Evolutionary conservation across 2,888 invertebrate species (phyloP), one percentile per base, ranked within the genome.

Genomic region (Pachliopta kotzebuea): DNA sequence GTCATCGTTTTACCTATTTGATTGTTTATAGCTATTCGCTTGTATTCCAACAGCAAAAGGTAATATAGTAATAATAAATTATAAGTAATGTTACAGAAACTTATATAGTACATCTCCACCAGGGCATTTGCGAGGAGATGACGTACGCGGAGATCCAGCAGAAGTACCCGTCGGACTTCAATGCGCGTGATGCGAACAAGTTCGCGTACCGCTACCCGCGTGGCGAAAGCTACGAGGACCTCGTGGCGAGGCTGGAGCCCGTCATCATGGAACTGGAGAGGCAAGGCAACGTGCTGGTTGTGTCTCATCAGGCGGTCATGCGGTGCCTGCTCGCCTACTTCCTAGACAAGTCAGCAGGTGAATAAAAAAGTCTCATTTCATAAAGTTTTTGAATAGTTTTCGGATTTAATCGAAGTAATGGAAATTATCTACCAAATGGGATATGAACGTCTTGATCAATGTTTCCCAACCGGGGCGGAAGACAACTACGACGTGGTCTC

Each of bases 111-210:
- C 23, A 2, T 53, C 23, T 31, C 23, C 20, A 57, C 17, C 87
- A 98, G 98, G 99, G 99, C 62, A 98, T 98, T 73, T 99, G 99
- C 84, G 99, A 99, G 85, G 99, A 99, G 86, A 97, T 99, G 97
- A 99, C 99, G 0, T 99, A 99, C 80, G 97, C 98, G 74, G 98
- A 99, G 87, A 99, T 99, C 73, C 96, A 97, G 71, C 94, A 94
- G 62, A 96, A 97, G 76, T 98, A 96, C 86, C 99, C 99, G 0
- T 96, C 96, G 45, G 99, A 99, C 84, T 99, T 99, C 89, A 96
- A 96, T 70, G 96, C 98, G 20, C 93, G 99, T 62, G 99, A 99
- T 90, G 95, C 96, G 71, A 98, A 99, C 87, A 99, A 99, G 92
- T 99, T 99, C 85, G 98, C 98, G 26, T 97, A 97, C 86, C 93